These are phyloP conservation scores for Motacilla tschutschensis DNA, from an alignment of 2,113 vertebrate species.

Conservation along the genomic window DNA sequence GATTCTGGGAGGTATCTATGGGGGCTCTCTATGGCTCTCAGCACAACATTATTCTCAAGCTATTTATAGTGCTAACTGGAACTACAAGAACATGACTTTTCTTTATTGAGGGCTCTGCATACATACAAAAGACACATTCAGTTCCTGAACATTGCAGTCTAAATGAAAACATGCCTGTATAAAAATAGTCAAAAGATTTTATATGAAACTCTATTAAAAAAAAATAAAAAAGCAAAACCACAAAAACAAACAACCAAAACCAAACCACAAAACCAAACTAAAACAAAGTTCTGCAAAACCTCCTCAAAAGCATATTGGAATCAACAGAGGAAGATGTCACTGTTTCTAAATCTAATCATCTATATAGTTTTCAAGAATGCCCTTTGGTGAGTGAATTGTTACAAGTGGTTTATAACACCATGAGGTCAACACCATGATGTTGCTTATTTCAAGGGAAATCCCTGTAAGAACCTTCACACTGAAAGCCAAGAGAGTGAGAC, in stretches of 20 bases:
- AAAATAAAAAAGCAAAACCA: too few species aligned
- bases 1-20: background rate
- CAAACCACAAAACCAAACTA: background rate
- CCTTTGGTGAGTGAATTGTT: background rate
- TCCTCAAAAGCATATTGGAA: background rate
- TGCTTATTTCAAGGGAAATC: background rate
- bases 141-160: slow-evolving; percentile 14
- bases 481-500: background rate
- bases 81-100: background rate
- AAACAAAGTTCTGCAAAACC: background rate
- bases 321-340: background rate
- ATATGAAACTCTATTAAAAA: background rate
- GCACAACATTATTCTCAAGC: background rate
- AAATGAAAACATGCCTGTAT: slow-evolving; percentile 46
- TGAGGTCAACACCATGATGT: background rate
- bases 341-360: background rate
- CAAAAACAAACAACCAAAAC: background rate
- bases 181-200: slow-evolving; percentile 25
- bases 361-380: background rate
- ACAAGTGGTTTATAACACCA: background rate
- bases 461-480: background rate
- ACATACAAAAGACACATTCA: slow-evolving; percentile 22
- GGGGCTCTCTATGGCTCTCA: background rate
- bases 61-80: slow-evolving; percentile 32
- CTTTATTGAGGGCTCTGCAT: background rate